A percentile compares a stretch with the other conserved stretches of the same genome.
Evolutionary conservation across 2,888 invertebrate genomes (phyloP).

Genomic region (Lepidochrysops patricia): DNA sequence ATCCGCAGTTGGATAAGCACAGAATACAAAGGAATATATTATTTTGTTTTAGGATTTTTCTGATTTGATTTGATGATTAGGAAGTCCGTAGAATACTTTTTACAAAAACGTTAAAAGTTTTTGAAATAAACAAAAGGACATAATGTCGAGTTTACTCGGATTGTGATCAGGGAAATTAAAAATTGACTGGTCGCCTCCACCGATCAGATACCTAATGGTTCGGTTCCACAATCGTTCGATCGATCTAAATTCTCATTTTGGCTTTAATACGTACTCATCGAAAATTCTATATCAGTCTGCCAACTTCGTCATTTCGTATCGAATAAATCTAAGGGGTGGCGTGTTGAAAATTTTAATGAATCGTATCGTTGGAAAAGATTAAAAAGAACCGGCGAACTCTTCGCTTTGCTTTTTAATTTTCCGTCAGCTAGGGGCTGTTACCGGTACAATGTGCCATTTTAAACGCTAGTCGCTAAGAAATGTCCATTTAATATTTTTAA

Average conservation of each 20-base stretch:
- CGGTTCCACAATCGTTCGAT: conserved; percentile 4
- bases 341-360: conserved; percentile 62
- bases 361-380: conserved; percentile 47
- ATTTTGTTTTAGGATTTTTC: too few relatives aligned
- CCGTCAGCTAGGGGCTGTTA: conserved; percentile 50
- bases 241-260: conserved; percentile 18
- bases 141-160: background rate
- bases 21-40: too few relatives aligned
- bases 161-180: background rate
- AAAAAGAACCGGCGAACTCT: conserved; percentile 62
- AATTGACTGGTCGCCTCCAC: background rate
- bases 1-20: too few relatives aligned
- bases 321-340: conserved; percentile 47
- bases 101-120: too few relatives aligned
- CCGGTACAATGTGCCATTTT: conserved; percentile 17
- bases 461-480: conserved; percentile 36
- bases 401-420: conserved; percentile 68
- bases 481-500: conserved; percentile 27
- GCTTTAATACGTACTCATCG: conserved; percentile 30
- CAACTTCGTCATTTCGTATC: conserved; percentile 44
- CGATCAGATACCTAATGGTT: background rate
- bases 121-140: background rate
- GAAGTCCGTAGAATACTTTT: too few relatives aligned
- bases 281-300: conserved; percentile 34
- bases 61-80: too few relatives aligned